These are phyloP conservation scores for Ptilorrhoa leucosticta DNA, from an alignment of 2,113 vertebrate species.

Conservation along the genomic window DNA sequence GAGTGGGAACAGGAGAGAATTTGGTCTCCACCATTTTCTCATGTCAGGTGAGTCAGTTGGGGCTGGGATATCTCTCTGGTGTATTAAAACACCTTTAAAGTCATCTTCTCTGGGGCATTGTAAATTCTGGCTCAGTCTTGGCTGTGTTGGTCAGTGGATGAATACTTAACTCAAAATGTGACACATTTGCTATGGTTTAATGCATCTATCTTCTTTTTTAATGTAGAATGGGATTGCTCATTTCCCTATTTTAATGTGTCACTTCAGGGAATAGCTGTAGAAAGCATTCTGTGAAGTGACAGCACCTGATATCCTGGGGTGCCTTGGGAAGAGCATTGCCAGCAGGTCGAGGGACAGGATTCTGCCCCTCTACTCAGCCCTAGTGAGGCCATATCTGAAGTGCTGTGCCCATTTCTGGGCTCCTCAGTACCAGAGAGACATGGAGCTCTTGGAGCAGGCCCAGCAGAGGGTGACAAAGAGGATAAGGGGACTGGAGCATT, in stretches of 20 bases:
- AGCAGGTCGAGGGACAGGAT: not conserved
- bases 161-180: not conserved
- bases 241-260: not conserved
- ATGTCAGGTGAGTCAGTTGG: not conserved
- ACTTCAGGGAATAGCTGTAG: not conserved
- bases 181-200: not conserved
- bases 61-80: not conserved
- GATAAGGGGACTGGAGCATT: not conserved
- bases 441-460: not conserved
- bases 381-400: not conserved
- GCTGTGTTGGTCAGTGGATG: not conserved
- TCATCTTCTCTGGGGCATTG: not conserved
- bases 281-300: not conserved
- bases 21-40: not conserved
- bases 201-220: not conserved
- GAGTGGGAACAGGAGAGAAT: not conserved
- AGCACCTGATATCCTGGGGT: not conserved
- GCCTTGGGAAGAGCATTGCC: not conserved
- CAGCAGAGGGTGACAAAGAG: not conserved
- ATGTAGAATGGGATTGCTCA: not conserved
- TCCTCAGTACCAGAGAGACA: not conserved
- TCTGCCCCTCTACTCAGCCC: not conserved
- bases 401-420: not conserved
- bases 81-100: not conserved
- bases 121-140: not conserved